Percentiles rank a stretch among this genome's conserved stretches.
phyloP scores from a whole-genome alignment of 2,888 invertebrate genomes.

The Dolomedes plantarius region DNA sequence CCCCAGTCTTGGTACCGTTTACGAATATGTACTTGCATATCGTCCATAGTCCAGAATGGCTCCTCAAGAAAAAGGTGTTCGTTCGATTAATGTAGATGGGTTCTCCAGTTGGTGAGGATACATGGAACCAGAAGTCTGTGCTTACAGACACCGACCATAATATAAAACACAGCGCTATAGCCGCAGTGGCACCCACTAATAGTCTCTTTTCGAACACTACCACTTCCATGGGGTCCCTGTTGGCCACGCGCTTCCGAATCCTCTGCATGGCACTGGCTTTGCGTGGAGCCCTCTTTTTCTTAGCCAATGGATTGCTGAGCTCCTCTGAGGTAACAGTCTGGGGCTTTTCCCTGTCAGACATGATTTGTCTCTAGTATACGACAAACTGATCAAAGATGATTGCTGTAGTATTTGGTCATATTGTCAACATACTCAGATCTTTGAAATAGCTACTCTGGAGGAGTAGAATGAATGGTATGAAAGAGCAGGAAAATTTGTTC shows the following conservation, averaged over 20 bases:
- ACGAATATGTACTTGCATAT: constrained; percentile 77
- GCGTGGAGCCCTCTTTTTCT: constrained; percentile 5
- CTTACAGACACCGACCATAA: constrained; percentile 86
- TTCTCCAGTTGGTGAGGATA: constrained; percentile 26
- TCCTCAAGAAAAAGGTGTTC: constrained; percentile 79
- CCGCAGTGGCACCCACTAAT: constrained; percentile 83
- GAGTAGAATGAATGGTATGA: too few relatives aligned
- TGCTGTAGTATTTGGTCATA: too few relatives aligned
- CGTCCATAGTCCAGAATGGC: constrained; percentile 85
- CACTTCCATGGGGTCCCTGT: constrained; percentile 46
- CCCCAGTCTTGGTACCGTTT: constrained; percentile 12
- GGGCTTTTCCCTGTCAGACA: constrained; percentile 4
- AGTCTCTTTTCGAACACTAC: constrained; percentile 81
- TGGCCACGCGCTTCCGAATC: constrained; percentile 31
- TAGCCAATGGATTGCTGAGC: not conserved
- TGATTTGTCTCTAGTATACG: not conserved
- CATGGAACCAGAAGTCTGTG: constrained; percentile 83
- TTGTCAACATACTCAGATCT: too few relatives aligned
- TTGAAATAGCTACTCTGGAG: too few relatives aligned
- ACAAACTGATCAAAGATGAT: too few relatives aligned
- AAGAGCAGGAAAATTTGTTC: too few relatives aligned
- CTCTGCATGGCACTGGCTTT: constrained; percentile 54
- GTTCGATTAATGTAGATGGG: constrained; percentile 70
- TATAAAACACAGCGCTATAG: constrained; percentile 82
- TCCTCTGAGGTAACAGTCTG: not conserved